phyloP scores from a whole-genome alignment of 2,888 invertebrate genomes.

The Erebia epiphron region DNA sequence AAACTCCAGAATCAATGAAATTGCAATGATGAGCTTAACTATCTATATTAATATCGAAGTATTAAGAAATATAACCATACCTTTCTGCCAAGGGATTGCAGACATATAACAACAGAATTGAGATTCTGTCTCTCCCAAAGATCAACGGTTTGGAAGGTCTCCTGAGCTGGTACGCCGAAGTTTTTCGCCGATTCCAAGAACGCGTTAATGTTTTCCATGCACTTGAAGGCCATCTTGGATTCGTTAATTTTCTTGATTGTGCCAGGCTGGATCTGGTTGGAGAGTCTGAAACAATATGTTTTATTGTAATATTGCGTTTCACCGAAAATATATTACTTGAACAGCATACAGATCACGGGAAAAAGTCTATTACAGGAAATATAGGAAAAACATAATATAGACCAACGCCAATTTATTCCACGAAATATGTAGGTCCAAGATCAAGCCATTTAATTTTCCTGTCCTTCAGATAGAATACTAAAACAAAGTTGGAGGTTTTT shows the following conservation, averaged over 20 bases:
- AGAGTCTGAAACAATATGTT: slow-evolving; percentile 84
- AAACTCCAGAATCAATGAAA: not conserved
- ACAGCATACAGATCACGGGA: too few species aligned
- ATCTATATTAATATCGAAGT: too few species aligned
- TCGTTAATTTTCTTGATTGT: slow-evolving; percentile 96
- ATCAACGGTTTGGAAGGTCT: slow-evolving; percentile 98
- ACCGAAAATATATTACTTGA: not conserved
- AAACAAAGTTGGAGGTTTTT: not conserved
- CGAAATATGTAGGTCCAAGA: too few species aligned
- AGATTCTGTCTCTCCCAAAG: slow-evolving; percentile 98
- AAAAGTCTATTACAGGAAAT: too few species aligned
- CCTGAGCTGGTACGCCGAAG: slow-evolving; percentile 96
- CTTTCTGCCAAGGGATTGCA: slow-evolving; percentile 97
- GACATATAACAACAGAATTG: slow-evolving; percentile 96
- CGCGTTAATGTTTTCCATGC: slow-evolving; percentile 99
- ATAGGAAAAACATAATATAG: too few species aligned
- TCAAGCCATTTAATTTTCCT: too few species aligned
- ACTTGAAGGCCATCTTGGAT: slow-evolving; percentile 96
- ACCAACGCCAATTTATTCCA: too few species aligned
- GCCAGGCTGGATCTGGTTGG: slow-evolving; percentile 92
- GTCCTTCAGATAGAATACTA: too few species aligned
- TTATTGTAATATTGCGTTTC: slow-evolving; percentile 2
- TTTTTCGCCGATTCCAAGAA: slow-evolving; percentile 92
- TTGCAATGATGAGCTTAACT: too few species aligned
- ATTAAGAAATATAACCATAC: slow-evolving; percentile 66